Evolutionary conservation across 2,797 vertebrate genomes (phyloP).

Genomic region (Chelmon rostratus): DNA sequence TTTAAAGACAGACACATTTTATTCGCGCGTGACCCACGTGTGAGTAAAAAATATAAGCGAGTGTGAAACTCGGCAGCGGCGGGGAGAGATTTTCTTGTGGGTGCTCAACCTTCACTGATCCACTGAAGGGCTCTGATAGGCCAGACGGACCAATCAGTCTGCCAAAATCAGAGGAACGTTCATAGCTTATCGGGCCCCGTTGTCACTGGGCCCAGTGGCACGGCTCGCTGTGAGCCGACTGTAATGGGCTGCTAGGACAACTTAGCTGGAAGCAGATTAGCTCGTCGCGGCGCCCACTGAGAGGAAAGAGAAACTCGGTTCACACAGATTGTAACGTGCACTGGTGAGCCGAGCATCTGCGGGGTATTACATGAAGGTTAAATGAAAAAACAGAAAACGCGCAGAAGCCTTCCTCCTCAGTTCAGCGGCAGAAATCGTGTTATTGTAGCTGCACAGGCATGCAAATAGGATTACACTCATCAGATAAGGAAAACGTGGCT

Average conservation of each 20-base stretch:
- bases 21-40: slow-evolving; percentile 57
- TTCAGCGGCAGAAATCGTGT: slow-evolving; percentile 7
- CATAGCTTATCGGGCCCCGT: slow-evolving; percentile 67
- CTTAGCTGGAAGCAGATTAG: slow-evolving; percentile 75
- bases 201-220: slow-evolving; percentile 57
- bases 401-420: slow-evolving; percentile 14
- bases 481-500: slow-evolving; percentile 33
- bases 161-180: slow-evolving; percentile 67
- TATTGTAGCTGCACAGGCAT: background rate
- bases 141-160: slow-evolving; percentile 68
- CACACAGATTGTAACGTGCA: slow-evolving; percentile 54
- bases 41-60: slow-evolving; percentile 70
- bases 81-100: slow-evolving; percentile 65
- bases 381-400: slow-evolving; percentile 34
- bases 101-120: slow-evolving; percentile 78
- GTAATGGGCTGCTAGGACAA: slow-evolving; percentile 68
- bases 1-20: slow-evolving; percentile 72
- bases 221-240: slow-evolving; percentile 54
- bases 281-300: slow-evolving; percentile 61
- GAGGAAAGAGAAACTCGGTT: slow-evolving; percentile 55
- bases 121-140: slow-evolving; percentile 66
- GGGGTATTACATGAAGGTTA: slow-evolving; percentile 60
- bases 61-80: slow-evolving; percentile 60
- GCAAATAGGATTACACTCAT: slow-evolving; percentile 46
- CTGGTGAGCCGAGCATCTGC: slow-evolving; percentile 56